Evolutionary conservation across 2,797 vertebrate species (phyloP).

Genomic region (Enteromius argenteus): DNA sequence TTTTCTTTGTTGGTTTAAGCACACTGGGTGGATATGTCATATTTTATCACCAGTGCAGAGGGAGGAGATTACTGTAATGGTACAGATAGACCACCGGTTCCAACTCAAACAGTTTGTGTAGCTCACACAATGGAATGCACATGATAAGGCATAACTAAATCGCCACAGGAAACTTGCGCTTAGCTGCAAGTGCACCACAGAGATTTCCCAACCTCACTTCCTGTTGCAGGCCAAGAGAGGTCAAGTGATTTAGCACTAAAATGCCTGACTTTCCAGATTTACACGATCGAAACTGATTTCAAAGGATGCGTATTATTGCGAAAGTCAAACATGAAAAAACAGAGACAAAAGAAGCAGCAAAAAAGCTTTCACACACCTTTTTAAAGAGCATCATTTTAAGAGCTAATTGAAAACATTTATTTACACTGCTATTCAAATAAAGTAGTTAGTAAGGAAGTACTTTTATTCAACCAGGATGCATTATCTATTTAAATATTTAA

Average conservation of each 20-base stretch:
- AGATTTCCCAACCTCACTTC: conserved; percentile 41
- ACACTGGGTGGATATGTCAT: not conserved
- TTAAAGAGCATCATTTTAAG: not conserved
- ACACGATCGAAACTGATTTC: not conserved
- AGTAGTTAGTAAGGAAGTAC: too few relatives aligned
- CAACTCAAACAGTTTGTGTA: conserved; percentile 9
- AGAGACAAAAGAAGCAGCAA: not conserved
- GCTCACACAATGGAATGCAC: conserved; percentile 3
- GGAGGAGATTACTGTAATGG: not conserved
- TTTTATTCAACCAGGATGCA: not conserved
- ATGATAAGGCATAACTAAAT: not conserved
- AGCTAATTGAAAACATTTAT: not conserved
- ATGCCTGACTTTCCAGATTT: not conserved
- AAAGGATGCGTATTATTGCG: not conserved
- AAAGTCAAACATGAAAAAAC: not conserved
- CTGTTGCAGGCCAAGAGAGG: conserved; percentile 12
- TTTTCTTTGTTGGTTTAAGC: conserved; percentile 11
- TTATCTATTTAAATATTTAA: not conserved
- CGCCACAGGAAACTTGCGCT: conserved; percentile 14
- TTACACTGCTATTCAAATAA: not conserved
- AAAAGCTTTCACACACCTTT: not conserved
- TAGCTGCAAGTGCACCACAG: not conserved
- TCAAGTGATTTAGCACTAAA: not conserved
- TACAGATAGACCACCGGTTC: not conserved
- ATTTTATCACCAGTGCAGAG: not conserved